Conservation (phyloP, 2,797 vertebrate genomes). For the Sternarchorhynchus goeldii region DNA sequence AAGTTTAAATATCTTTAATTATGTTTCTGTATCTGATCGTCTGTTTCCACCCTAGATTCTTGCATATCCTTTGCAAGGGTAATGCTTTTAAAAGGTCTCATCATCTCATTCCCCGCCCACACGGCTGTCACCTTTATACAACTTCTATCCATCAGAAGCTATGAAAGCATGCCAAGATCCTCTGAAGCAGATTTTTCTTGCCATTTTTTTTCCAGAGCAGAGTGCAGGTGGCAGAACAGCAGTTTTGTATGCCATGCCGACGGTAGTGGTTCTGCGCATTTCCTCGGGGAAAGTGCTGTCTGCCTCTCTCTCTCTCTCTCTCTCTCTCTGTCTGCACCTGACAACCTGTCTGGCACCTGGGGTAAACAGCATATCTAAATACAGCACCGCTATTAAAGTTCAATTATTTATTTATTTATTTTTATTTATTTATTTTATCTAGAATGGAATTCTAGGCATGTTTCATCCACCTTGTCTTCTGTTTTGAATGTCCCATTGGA, state of each 20-base stretch:
- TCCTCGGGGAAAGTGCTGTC: slow-evolving; percentile 18
- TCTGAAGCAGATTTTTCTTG: neutral
- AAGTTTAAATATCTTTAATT: neutral
- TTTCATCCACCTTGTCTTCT: neutral
- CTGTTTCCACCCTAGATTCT: neutral
- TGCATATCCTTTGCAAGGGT: neutral
- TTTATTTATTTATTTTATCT: neutral
- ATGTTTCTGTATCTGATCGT: neutral
- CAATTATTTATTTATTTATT: neutral
- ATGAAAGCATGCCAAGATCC: neutral
- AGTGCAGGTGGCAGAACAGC: slow-evolving; percentile 50
- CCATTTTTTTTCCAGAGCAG: slow-evolving; percentile 3
- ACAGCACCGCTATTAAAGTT: slow-evolving; percentile 23
- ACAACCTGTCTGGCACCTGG: slow-evolving; percentile 40
- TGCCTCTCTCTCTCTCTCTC: slow-evolving; percentile 15
- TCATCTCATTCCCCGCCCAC: neutral
- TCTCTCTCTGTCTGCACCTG: slow-evolving; percentile 27
- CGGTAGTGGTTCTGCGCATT: slow-evolving; percentile 10
- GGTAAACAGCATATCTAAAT: slow-evolving; percentile 22
- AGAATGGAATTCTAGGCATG: neutral
- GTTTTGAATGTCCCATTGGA: neutral
- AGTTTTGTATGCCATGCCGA: slow-evolving; percentile 44
- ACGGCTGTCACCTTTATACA: neutral
- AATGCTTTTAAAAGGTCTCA: neutral
- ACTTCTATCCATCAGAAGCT: slow-evolving; percentile 18